phyloP scores from a whole-genome alignment of 2,113 vertebrate genomes.

The Peromyscus polionotus region DNA sequence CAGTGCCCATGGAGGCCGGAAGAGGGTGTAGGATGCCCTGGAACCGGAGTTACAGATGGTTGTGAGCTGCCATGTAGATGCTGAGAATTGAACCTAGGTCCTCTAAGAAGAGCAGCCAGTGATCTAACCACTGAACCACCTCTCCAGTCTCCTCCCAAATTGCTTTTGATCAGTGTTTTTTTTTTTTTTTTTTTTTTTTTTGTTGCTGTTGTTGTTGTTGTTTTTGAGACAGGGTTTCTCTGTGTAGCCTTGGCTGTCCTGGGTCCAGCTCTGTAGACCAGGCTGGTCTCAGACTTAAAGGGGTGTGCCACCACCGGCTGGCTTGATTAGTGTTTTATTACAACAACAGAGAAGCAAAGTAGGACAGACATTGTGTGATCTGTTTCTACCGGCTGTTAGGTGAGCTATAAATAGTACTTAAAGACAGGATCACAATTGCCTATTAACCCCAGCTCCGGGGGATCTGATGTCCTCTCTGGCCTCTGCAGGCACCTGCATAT shows the following conservation, averaged over 20 bases:
- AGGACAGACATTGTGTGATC: neutral
- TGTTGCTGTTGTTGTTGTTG: neutral
- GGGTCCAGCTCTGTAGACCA: neutral
- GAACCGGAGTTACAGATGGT: neutral
- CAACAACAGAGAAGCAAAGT: neutral
- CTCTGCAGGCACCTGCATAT: neutral
- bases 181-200: neutral
- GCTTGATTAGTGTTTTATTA: neutral
- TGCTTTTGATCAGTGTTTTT: neutral
- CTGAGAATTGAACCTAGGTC: neutral
- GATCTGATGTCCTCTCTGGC: neutral
- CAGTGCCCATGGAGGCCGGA: neutral
- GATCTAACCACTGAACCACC: neutral
- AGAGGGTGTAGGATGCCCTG: neutral
- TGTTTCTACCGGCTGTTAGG: neutral
- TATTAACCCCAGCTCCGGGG: neutral
- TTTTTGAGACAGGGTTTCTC: neutral
- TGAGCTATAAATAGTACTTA: neutral
- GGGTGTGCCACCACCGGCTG: neutral
- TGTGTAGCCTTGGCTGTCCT: neutral
- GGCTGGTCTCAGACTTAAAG: neutral
- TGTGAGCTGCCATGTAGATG: neutral
- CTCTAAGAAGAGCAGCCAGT: neutral
- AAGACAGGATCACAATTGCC: neutral
- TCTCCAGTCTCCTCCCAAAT: neutral